These are phyloP conservation scores for Habroteleia sp. DNA, from an alignment of 2,888 invertebrate species.

Conservation along the genomic window DNA sequence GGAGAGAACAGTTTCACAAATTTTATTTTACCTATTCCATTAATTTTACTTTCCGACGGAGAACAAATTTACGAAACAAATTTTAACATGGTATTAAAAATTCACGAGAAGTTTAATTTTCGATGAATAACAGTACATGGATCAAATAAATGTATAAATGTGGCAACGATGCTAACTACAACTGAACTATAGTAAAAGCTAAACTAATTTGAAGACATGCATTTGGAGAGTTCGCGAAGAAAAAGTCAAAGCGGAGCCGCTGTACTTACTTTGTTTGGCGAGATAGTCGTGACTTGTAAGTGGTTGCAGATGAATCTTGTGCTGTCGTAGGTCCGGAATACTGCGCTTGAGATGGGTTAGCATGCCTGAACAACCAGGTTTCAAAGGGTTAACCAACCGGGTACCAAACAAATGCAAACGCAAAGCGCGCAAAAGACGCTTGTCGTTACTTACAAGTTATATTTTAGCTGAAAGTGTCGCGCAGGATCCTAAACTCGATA, in stretches of 20 bases:
- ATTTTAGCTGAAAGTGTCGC: constrained; percentile 51
- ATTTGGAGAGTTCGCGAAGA: constrained; percentile 30
- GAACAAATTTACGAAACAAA: no score
- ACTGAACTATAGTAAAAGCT: constrained; percentile 20
- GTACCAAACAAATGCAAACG: constrained; percentile 72
- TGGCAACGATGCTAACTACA: constrained; percentile 43
- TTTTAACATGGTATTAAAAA: constrained; percentile 1
- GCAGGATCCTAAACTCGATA: constrained; percentile 42
- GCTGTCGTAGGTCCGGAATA: constrained; percentile 91
- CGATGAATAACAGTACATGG: constrained; percentile 3
- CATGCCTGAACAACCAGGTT: constrained; percentile 88
- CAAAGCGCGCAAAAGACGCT: constrained; percentile 67
- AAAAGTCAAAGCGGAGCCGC: constrained; percentile 46
- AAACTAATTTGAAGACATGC: constrained; percentile 48
- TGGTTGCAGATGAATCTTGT: constrained; percentile 88
- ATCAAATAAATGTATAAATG: no score
- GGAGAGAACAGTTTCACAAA: no score
- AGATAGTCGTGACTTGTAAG: constrained; percentile 86
- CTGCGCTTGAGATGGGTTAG: constrained; percentile 93
- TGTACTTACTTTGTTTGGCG: constrained; percentile 78
- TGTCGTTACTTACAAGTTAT: constrained; percentile 60
- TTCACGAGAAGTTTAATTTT: constrained; percentile 12
- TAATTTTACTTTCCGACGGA: no score
- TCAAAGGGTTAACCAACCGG: constrained; percentile 78
- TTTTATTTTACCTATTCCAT: no score